These are phyloP conservation scores for Drosophila leonis DNA, from an alignment of 2,888 invertebrate species.

Conservation along the genomic window DNA sequence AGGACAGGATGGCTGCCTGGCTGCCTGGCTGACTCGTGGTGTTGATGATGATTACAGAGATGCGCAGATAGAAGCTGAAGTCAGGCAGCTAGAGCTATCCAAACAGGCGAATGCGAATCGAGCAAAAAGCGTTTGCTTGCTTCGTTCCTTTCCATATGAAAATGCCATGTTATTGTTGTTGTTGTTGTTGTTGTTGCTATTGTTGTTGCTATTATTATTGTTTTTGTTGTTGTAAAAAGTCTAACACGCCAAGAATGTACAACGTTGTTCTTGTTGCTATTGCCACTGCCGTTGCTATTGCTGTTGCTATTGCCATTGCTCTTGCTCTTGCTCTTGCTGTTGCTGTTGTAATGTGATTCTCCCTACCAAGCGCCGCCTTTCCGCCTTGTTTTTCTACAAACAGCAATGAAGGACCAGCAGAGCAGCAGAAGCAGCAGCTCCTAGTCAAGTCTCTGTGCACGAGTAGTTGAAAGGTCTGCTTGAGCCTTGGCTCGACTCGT, in stretches of 20 bases:
- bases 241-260: conserved; percentile 79
- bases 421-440: conserved; percentile 30
- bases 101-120: conserved; percentile 63
- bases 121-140: conserved; percentile 70
- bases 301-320: conserved; percentile 46
- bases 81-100: conserved; percentile 58
- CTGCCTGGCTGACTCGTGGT: conserved; percentile 72
- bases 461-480: conserved; percentile 40
- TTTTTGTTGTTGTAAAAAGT: conserved; percentile 62
- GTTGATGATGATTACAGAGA: conserved; percentile 80
- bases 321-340: conserved; percentile 43
- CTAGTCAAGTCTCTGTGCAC: conserved; percentile 57
- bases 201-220: conserved; percentile 25
- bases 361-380: conserved; percentile 47
- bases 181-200: conserved; percentile 14
- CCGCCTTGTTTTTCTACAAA: conserved; percentile 74
- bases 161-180: conserved; percentile 31
- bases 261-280: conserved; percentile 66
- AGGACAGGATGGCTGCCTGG: conserved; percentile 76
- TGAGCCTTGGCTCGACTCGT: conserved; percentile 46
- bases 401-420: conserved; percentile 36
- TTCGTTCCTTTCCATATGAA: conserved; percentile 66
- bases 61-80: conserved; percentile 74
- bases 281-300: conserved; percentile 39
- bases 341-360: conserved; percentile 72